Base-by-base conservation (phyloP, 2,888 invertebrate genomes). In the Sturmia bella region DNA sequence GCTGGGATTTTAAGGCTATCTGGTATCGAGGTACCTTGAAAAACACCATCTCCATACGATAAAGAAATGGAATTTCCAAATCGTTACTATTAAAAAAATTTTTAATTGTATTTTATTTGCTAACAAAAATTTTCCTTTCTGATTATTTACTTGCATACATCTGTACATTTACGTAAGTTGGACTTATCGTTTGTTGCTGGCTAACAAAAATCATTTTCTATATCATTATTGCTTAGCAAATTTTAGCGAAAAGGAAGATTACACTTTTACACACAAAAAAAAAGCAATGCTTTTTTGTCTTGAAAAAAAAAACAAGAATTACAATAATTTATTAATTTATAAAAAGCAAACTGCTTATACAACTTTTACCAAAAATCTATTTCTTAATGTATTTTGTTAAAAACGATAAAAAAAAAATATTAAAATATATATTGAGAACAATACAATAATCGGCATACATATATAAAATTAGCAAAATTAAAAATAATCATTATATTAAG, bases 361-460 rank as follows among this genome's bases (percentile, higher is more conserved):
- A 73, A 68, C 50, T 39, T n/a, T 56, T 66, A 75, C 64, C n/a
- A 50, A 69, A 37, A 41, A 43, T 27, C 32, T 75, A 64, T 75
- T 72, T 72, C 59, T 54, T 19, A 66, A 66, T 48, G 41, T 50
- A 72, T 69, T 77, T 81, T 78, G 73, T 78, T 81, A 68, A 21
- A 70, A 43, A 70, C 45, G n/a, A 63, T 27, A 52, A 59, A 1
- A 39, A 57, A 61, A 21, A 54, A 48, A 66, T 56, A 45, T 57
- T 57, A 48, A 63, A 41, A 63, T 57, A 75, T 68, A 68, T 63
- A 81, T 73, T 45, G 39, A 73, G 73, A 69, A 73, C 19, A 74
- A 74, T 57, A 81, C 81, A 81, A 81, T 81, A 81, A 80, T 81
- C 77, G 80, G 61, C 80, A 68, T 68, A 57, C 13, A 39, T 2